Percentiles rank a stretch among this genome's conserved stretches.
These are phyloP conservation scores for Drosophila mayaguana DNA, from an alignment of 2,888 invertebrate species.

Conservation along the genomic window DNA sequence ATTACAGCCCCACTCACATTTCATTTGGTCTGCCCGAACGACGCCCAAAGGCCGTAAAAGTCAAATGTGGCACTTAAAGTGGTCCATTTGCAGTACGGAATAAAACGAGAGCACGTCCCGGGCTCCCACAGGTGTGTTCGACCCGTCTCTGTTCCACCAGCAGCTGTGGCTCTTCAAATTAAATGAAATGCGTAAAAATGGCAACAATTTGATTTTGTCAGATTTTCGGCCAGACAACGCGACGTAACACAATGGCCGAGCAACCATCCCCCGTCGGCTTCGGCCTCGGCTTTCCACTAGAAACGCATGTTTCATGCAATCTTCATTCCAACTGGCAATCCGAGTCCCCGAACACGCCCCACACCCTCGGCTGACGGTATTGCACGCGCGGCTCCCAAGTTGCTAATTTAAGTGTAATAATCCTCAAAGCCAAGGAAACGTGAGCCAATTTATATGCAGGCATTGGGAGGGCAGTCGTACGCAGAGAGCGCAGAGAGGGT, in stretches of 20 bases:
- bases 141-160: neutral
- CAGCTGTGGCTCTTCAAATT: constrained; percentile 72
- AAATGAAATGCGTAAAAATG: constrained; percentile 82
- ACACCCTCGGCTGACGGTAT: constrained; percentile 6
- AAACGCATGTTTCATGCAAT: constrained; percentile 85
- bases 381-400: constrained; percentile 81
- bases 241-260: constrained; percentile 7
- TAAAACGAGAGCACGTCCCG: constrained; percentile 39
- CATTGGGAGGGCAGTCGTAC: constrained; percentile 56
- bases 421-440: constrained; percentile 79
- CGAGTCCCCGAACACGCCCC: neutral
- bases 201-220: constrained; percentile 81
- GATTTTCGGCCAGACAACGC: constrained; percentile 63
- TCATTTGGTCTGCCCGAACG: constrained; percentile 56
- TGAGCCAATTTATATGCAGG: constrained; percentile 83
- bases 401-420: constrained; percentile 84
- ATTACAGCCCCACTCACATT: constrained; percentile 64
- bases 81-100: constrained; percentile 62
- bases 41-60: constrained; percentile 63
- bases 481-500: constrained; percentile 1
- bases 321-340: constrained; percentile 27
- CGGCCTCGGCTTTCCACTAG: constrained; percentile 69
- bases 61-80: constrained; percentile 77
- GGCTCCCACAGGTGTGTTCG: constrained; percentile 69
- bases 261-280: constrained; percentile 57